Evolutionary conservation across 2,888 invertebrate species (phyloP), one percentile per base, ranked within the genome.

Genomic region (Lycophotia porphyrea): DNA sequence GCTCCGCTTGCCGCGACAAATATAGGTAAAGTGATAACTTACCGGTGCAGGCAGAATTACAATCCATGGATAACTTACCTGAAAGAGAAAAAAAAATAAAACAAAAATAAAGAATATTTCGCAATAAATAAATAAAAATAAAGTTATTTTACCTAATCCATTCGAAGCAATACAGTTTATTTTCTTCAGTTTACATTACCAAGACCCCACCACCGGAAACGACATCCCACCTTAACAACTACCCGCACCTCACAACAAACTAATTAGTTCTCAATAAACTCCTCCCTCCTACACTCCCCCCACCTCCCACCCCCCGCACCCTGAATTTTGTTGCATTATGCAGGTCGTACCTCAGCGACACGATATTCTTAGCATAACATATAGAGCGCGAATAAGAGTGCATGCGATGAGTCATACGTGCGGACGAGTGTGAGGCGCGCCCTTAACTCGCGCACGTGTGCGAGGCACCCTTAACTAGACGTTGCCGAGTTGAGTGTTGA

Each of bases 31-130:
- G 13, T 67, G 18, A 77, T 36, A 66, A 66, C 86, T 86, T 81
- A 86, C 86, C 87, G 11, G 44, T 15, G 21, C 39, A 36, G 15
- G 55, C n/a, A 34, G 64, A 61, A 31, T 47, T 31, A 49, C 2
- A 42, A 74, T 42, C 9, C 55, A 44, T 64, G 58, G n/a, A 61
- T 67, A 47, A 86, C 86, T 78, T 86, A 86, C 86, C 86, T 86
- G 86, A n/a, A 86, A 86, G n/a, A 84, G 74, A 86, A 77, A 88
- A 65, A 66, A 44, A 8, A n/a, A 66, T 49, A 66, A 63, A 85
- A 27, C 31, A 76, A 67, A 47, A 36, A 66, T 5, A 9, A 52
- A 52, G 27, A 24, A 55, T 44, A n/a, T 1, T 34, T 61, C 67
- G 52, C 13, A 52, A 49, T 24, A 11, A 11, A 47, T 31, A 44